Base-by-base conservation (phyloP, 2,797 vertebrate genomes). In the Sandelia bainsii region DNA sequence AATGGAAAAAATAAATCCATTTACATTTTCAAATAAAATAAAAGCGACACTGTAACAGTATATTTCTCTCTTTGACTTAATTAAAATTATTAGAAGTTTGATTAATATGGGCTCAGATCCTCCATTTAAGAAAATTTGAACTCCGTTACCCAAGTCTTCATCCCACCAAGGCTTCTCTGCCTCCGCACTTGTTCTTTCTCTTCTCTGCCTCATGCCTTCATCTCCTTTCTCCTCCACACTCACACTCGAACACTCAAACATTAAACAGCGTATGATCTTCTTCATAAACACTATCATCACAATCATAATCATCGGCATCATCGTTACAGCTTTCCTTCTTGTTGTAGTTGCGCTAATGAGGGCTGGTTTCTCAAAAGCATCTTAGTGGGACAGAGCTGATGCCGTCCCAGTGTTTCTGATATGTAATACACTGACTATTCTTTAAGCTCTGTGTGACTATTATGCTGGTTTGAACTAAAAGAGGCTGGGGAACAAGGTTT, bases 281-380 rank as follows among this genome's bases (percentile, higher is more conserved):
- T 74, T 83, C 85, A 62, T 78, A 75, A 86, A 46, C 72, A 66
- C 59, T 71, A 77, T 86, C 80, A 81, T 82, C 68, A 86, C n/a
- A 1, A 68, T 83, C 81, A 81, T 89, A 77, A 86, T 84, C 81
- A 88, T 80, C 81, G 72, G 53, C 71, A 64, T 81, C 56, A 22
- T 58, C 9, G 7, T 75, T 53, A 60, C 40, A 59, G 69, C 72
- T 79, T 79, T 78, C 77, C 78, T 69, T 74, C 77, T 62, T 48
- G 54, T 69, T 64, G 69, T 75, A 73, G 84, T 81, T 90, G 85
- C 85, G 85, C 87, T 81, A 80, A 86, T 34, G 77, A 83, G 81
- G 82, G 86, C 85, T 87, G 81, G 78, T 86, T 87, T 84, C 82
- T 80, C 72, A 61, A 88, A 89, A 81, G 87, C 89, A 89, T 90